Evolutionary conservation across 2,113 vertebrate species (phyloP), one percentile per base, ranked within the genome.

Genomic region (Poicephalus gulielmi): DNA sequence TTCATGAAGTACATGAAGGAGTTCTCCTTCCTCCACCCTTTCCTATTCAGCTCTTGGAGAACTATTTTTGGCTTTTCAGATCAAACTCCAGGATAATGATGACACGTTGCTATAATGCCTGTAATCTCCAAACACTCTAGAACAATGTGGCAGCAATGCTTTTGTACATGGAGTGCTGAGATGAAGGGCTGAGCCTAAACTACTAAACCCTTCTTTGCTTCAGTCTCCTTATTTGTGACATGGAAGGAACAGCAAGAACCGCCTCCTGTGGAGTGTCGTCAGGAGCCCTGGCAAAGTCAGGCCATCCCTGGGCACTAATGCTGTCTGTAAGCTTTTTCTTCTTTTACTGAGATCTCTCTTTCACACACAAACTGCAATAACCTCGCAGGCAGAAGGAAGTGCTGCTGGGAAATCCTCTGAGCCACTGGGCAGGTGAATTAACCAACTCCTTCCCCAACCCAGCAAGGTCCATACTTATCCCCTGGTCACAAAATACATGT

Each of bases 1-100:
- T 82, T 67, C 74, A 50, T 91, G 81, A 47, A 90, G 88, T 62
- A 91, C 94, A 92, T 92, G 83, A 73, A 93, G 92, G 86, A 96
- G 94, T 78, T 89, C 52, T 84, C 83, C 91, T 94, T 95, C 74
- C 96, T 79, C 95, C 95, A 94, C 92, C 92, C 92, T 93, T 96
- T 97, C 94, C 96, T 95, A 88, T 79, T 86, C 92, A 94, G 86
- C 62, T 76, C 57, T n/a, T 44, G 77, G 33, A 52, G 59, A 66
- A 17, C 66, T 96, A 94, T 79, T 96, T 96, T 95, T 93, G 94
- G 69, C 69, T 66, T 66, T 52, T 79, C 79, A 68, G 68, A 81
- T 66, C 62, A 64, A 80, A 59, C 76, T 94, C 47, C 47, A 41
- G 83, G 94, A 37, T 79, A 82, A 88, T 20, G 57, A 78, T 78